These are phyloP conservation scores for Neoitamus cyanurus DNA, from an alignment of 2,888 invertebrate species.

Conservation along the genomic window DNA sequence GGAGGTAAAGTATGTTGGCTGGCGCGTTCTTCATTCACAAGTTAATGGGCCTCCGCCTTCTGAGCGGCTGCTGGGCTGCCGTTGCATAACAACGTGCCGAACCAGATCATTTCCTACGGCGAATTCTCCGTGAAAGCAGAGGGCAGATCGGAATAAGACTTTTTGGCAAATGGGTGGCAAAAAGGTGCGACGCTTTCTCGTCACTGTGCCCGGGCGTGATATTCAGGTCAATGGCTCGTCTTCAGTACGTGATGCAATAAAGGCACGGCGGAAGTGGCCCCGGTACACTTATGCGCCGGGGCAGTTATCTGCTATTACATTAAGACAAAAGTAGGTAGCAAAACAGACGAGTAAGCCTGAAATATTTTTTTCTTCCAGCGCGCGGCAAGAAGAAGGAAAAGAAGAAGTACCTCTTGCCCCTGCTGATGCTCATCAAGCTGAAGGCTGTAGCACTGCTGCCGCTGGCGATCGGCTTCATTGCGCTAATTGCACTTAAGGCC, in stretches of 20 bases:
- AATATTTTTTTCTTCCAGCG: constrained; percentile 66
- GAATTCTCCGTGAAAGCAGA: background rate
- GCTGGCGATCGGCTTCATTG: constrained; percentile 79
- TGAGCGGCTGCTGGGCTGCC: background rate
- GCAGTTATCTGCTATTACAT: constrained; percentile 6
- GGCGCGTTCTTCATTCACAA: background rate
- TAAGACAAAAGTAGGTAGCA: constrained; percentile 26
- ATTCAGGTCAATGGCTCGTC: constrained; percentile 10
- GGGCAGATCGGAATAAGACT: background rate
- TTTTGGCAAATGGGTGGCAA: background rate
- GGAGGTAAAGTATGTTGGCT: background rate
- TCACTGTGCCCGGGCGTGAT: background rate
- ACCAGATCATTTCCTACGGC: background rate
- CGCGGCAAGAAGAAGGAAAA: constrained; percentile 84
- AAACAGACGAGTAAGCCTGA: background rate
- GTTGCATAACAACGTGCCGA: background rate
- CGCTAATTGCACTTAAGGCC: constrained; percentile 85
- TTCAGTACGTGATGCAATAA: constrained; percentile 12
- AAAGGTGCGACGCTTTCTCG: background rate
- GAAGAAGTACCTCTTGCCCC: constrained; percentile 79
- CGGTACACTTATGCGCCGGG: constrained; percentile 6
- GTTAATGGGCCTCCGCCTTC: background rate
- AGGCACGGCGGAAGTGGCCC: background rate
- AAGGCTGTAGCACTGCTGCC: constrained; percentile 84
- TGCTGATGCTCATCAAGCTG: constrained; percentile 80